phyloP scores from a whole-genome alignment of 1,140 invertebrate species.

The Heliconius nattereri region DNA sequence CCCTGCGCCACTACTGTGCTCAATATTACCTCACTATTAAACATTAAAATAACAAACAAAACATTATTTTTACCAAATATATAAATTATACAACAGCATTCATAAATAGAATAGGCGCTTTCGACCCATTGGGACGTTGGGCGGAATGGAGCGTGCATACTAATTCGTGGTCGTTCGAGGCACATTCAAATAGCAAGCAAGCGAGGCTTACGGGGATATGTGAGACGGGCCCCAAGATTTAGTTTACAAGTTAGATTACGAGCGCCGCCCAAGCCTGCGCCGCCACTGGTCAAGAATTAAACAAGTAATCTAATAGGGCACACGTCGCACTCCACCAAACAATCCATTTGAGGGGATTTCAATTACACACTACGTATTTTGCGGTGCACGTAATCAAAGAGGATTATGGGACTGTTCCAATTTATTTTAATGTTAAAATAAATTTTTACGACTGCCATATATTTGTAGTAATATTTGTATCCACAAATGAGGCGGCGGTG shows the following conservation, averaged over 20 bases:
- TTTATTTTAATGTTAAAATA: constrained; percentile 51
- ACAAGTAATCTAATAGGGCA: constrained; percentile 69
- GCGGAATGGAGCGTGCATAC: constrained; percentile 76
- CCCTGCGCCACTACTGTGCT: no score
- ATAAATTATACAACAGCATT: not conserved
- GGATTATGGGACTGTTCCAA: constrained; percentile 48
- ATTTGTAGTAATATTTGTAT: constrained; percentile 43
- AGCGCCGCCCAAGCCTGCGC: constrained; percentile 34
- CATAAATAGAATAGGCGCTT: constrained; percentile 64
- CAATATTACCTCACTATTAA: not conserved
- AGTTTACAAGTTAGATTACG: constrained; percentile 79
- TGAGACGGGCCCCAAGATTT: constrained; percentile 76
- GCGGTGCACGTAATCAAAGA: constrained; percentile 50
- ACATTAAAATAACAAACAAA: not conserved
- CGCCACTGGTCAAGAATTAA: constrained; percentile 76
- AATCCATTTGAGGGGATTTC: constrained; percentile 60
- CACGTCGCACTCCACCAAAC: constrained; percentile 54
- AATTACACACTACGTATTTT: constrained; percentile 58
- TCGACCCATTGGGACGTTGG: constrained; percentile 63
- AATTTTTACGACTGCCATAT: constrained; percentile 47
- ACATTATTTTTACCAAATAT: not conserved
- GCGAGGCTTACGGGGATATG: constrained; percentile 77
- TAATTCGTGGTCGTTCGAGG: constrained; percentile 75
- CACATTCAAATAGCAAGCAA: constrained; percentile 74
- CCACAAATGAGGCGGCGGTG: constrained; percentile 35